Conservation (phyloP, 1,140 invertebrate species). For the Choristoneura fumiferana region DNA sequence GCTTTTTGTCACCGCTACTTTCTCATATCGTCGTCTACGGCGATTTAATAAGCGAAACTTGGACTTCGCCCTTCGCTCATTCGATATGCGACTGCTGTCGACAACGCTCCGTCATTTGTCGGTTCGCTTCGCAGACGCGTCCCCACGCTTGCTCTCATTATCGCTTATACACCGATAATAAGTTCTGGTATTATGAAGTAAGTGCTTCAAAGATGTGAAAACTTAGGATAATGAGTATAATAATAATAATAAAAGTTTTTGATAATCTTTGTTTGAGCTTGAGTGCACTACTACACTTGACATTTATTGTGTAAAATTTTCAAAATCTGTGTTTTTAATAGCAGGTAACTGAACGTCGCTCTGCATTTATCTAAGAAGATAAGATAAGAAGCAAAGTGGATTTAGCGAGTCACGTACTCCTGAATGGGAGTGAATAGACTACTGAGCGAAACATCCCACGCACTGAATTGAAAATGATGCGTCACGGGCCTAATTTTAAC, state of each 20-base stretch:
- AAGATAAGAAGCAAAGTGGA: constrained; percentile 63
- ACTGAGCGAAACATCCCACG: constrained; percentile 34
- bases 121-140: constrained; percentile 14
- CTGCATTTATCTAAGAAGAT: constrained; percentile 16
- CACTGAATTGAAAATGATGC: constrained; percentile 47
- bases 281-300: no score
- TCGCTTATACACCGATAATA: not conserved
- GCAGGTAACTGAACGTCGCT: no score
- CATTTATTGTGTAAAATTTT: no score
- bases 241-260: no score
- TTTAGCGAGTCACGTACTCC: constrained; percentile 60
- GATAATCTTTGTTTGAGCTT: no score
- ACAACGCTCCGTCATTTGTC: constrained; percentile 49
- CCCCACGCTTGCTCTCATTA: constrained; percentile 1
- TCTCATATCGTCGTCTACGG: constrained; percentile 70
- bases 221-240: no score
- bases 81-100: constrained; percentile 65
- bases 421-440: constrained; percentile 53
- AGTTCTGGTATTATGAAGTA: no score
- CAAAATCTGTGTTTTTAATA: no score
- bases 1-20: constrained; percentile 69
- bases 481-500: constrained; percentile 30
- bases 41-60: constrained; percentile 75
- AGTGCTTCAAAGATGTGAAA: no score
- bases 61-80: constrained; percentile 63